Percentiles rank a stretch among this genome's conserved stretches.
phyloP scores from a whole-genome alignment of 2,888 invertebrate genomes.

The Andrena bucephala region DNA sequence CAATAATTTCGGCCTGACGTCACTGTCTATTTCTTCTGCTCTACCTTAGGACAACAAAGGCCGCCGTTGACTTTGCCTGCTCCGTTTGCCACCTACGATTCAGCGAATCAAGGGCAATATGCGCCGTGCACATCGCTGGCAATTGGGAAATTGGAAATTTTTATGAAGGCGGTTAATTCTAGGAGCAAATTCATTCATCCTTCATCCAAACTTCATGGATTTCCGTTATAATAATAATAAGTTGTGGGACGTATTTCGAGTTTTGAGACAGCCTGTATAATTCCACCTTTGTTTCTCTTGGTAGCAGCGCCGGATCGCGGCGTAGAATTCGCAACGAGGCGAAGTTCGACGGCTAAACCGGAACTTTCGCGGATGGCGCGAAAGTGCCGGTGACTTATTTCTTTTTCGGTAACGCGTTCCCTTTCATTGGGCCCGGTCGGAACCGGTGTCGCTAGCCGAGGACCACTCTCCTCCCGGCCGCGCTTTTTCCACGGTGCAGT shows the following conservation, averaged over 20 bases:
- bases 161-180: too few relatives aligned
- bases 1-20: conserved; percentile 69
- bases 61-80: conserved; percentile 25
- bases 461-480: neutral
- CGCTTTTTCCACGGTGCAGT: conserved; percentile 16
- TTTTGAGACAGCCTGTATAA: too few relatives aligned
- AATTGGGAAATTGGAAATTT: too few relatives aligned
- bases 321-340: conserved; percentile 15
- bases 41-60: conserved; percentile 20
- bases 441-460: conserved; percentile 55
- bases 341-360: neutral
- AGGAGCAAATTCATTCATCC: too few relatives aligned
- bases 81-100: neutral
- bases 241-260: too few relatives aligned
- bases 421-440: conserved; percentile 57
- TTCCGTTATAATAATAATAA: too few relatives aligned
- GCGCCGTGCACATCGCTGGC: neutral
- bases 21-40: conserved; percentile 64
- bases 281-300: too few relatives aligned
- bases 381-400: conserved; percentile 57
- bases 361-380: conserved; percentile 22
- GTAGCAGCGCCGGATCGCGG: neutral
- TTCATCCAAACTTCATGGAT: too few relatives aligned
- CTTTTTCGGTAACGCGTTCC: conserved; percentile 45
- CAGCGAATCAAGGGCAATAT: neutral